These are phyloP conservation scores for Drosophila falleni DNA, from an alignment of 2,888 invertebrate genomes.

Conservation along the genomic window DNA sequence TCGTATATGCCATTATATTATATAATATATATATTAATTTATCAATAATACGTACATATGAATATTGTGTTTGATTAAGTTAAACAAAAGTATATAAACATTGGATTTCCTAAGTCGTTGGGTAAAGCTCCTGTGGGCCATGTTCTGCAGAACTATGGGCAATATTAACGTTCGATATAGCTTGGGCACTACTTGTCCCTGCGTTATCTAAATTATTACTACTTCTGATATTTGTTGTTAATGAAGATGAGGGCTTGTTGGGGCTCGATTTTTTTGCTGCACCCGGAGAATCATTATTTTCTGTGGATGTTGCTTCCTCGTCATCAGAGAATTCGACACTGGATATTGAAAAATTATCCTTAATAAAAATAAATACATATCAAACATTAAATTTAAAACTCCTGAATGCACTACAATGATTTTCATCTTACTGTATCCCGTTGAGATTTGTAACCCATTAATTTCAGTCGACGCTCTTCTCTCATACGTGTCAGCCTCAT, in stretches of 20 bases:
- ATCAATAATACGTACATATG: slow-evolving; percentile 50
- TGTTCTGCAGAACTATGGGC: slow-evolving; percentile 25
- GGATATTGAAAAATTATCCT: slow-evolving; percentile 60
- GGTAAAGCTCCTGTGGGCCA: slow-evolving; percentile 30
- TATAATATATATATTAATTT: slow-evolving; percentile 41
- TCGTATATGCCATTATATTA: slow-evolving; percentile 9
- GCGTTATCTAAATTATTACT: slow-evolving; percentile 34
- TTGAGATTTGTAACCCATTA: slow-evolving; percentile 48
- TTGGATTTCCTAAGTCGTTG: slow-evolving; percentile 35
- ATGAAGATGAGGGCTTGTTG: slow-evolving; percentile 31
- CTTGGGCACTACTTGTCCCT: slow-evolving; percentile 32
- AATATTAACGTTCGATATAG: slow-evolving; percentile 10
- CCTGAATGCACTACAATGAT: not conserved
- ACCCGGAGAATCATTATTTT: slow-evolving; percentile 16
- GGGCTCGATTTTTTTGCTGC: slow-evolving; percentile 20
- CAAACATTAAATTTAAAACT: not conserved
- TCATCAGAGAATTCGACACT: slow-evolving; percentile 76
- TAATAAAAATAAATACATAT: not conserved
- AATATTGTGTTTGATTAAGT: slow-evolving; percentile 42
- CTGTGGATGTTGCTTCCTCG: slow-evolving; percentile 53
- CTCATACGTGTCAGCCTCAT: slow-evolving; percentile 82
- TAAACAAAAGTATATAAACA: slow-evolving; percentile 36
- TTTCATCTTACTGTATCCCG: slow-evolving; percentile 40
- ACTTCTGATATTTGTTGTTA: slow-evolving; percentile 26
- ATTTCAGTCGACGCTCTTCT: slow-evolving; percentile 68